Percentiles rank a stretch among this genome's conserved stretches.
Evolutionary conservation across 2,113 vertebrate species (phyloP).

Genomic region (Strix aluco): DNA sequence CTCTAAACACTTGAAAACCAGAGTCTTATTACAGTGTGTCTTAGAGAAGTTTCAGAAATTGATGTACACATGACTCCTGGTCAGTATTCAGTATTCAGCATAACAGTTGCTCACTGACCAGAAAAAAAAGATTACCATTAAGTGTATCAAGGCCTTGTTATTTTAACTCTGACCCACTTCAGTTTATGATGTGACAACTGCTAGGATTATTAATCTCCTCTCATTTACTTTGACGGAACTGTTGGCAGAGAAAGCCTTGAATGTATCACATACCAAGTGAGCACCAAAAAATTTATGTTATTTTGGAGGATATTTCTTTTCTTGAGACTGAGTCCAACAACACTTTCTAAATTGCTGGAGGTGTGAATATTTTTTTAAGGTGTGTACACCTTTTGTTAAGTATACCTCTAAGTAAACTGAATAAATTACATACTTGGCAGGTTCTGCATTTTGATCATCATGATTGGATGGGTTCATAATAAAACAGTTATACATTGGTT

Average conservation of each 20-base stretch:
- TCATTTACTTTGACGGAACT: not conserved
- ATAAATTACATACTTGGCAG: not conserved
- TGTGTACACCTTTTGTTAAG: not conserved
- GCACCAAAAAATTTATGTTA: not conserved
- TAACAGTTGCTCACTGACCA: not conserved
- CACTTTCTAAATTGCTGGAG: not conserved
- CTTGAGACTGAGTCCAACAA: not conserved
- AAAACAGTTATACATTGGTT: not conserved
- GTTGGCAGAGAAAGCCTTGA: not conserved
- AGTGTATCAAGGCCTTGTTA: accelerated
- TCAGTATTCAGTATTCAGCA: not conserved
- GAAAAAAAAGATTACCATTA: not conserved
- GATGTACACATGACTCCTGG: not conserved
- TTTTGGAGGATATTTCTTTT: not conserved
- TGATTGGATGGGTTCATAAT: not conserved
- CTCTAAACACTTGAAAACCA: not conserved
- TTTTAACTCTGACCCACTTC: not conserved
- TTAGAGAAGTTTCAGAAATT: not conserved
- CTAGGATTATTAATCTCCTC: not conserved
- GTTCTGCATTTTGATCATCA: not conserved
- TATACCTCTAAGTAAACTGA: not conserved
- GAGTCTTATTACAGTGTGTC: not conserved
- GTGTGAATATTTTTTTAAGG: not conserved
- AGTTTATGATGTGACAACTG: not conserved
- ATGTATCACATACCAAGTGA: not conserved